Evolutionary conservation across 2,888 invertebrate genomes (phyloP).

Genomic region (Helobdella robusta): DNA sequence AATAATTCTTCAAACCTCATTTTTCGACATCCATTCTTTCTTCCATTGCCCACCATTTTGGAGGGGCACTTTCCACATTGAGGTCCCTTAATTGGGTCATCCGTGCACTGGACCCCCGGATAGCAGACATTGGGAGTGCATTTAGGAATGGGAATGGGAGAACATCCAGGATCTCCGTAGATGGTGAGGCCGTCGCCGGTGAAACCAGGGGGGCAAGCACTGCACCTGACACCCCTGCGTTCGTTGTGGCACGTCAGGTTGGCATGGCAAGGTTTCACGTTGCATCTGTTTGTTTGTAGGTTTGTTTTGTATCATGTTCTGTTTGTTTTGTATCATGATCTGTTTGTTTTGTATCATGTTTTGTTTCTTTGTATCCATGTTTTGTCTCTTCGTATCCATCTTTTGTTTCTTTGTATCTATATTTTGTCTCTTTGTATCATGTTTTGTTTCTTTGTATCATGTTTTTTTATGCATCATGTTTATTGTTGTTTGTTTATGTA

Average conservation of each 20-base stretch:
- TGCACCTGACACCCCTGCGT: constrained; percentile 58
- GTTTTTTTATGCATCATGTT: too few relatives aligned
- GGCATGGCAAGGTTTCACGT: constrained; percentile 59
- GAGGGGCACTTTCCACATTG: constrained; percentile 64
- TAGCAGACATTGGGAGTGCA: constrained; percentile 54
- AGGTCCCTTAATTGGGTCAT: constrained; percentile 41
- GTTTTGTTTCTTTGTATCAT: too few relatives aligned
- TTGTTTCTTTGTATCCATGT: too few relatives aligned
- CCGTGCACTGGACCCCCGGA: constrained; percentile 49
- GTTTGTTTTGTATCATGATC: too few relatives aligned
- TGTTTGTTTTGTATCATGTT: too few relatives aligned
- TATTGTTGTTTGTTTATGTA: too few relatives aligned
- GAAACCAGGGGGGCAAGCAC: constrained; percentile 42
- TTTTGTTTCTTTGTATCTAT: too few relatives aligned
- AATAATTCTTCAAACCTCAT: constrained; percentile 51
- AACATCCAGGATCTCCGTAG: constrained; percentile 16
- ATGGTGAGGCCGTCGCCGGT: constrained; percentile 53
- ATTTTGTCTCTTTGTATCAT: too few relatives aligned
- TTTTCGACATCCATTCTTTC: constrained; percentile 62
- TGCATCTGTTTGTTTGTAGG: constrained; percentile 18
- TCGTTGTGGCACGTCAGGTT: constrained; percentile 52
- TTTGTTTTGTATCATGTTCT: too few relatives aligned
- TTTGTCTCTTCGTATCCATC: too few relatives aligned
- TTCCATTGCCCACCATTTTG: constrained; percentile 64
- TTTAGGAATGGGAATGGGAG: not conserved